Evolutionary conservation across 1,140 invertebrate genomes (phyloP), one percentile per base, ranked within the genome.

Genomic region (Zaprionus gabonicus): DNA sequence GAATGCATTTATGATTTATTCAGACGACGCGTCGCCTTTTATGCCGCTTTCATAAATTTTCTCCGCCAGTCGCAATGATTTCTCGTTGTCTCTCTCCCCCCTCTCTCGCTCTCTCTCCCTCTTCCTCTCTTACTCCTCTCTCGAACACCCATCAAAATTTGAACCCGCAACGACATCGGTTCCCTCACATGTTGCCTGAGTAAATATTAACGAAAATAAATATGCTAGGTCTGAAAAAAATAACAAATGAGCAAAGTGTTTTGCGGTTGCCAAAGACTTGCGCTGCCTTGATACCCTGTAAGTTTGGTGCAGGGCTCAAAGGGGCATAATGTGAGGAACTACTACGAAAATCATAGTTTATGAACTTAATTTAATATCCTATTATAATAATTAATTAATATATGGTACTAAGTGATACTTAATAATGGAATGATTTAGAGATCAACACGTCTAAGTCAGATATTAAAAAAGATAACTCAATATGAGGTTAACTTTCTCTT

Each of bases 1-100:
- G 41, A 71, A 71, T 76, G 73, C 73, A 71, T 65, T 71, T 76
- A 71, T 76, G 68, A 76, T 76, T 76, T 76, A 76, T 76, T 76
- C 73, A 76, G 58, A 12, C 20, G 58, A 60, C 53, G 28, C 56
- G 17, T 27, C 60, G 25, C 36, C 49, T 41, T 69, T 66, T 38
- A 56, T 51, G n/a, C 27, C n/a, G 27, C 46, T n/a, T 23, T 1
- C 58, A 34, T 31, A 56, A 55, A 44, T 31, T 34, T 57, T 31
- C 10, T 25, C 20, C 20, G 20, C 20, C 20, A 17, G 46, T 23
- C 46, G 20, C 60, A 31, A 17, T 12, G 46, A 25, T 51, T 51
- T 51, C 41, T 27, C 10, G 3, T 27, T 51, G 4, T 4, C 28
- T 4, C 10, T 28, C 9, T 28, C 23, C 12, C 5, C 20, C 20